Evolutionary conservation across 2,888 invertebrate species (phyloP).

Genomic region (Plutella xylostella): DNA sequence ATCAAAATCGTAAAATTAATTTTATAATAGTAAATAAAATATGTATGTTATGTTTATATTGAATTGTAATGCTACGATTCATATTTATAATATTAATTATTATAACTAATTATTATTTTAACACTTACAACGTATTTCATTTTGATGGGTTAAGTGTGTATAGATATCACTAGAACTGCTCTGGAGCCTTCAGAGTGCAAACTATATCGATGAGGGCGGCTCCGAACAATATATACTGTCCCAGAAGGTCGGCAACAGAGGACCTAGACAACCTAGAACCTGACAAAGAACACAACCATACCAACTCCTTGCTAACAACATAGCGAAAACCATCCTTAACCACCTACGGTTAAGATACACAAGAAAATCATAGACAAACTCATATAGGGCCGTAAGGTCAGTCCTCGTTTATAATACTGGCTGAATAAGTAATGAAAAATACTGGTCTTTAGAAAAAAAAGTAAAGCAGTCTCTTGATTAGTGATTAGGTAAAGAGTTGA

Average conservation of each 20-base stretch:
- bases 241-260: conserved; percentile 45
- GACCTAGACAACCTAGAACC: conserved; percentile 30
- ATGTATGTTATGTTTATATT: no score
- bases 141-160: conserved; percentile 27
- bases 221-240: conserved; percentile 43
- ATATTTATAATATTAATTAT: not conserved
- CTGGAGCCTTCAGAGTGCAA: conserved; percentile 52
- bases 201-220: conserved; percentile 48
- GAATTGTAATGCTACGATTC: not conserved
- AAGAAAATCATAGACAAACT: no score
- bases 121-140: conserved; percentile 63
- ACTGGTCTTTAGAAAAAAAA: not conserved
- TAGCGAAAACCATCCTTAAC: no score
- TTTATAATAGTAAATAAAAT: not conserved
- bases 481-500: no score
- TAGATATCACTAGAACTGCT: conserved; percentile 61
- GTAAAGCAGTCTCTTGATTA: not conserved
- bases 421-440: conserved; percentile 1
- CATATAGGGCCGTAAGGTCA: conserved; percentile 57
- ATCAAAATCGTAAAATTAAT: not conserved
- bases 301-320: no score
- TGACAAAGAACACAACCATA: no score
- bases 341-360: no score
- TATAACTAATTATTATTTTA: not conserved
- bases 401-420: conserved; percentile 15